These are phyloP conservation scores for Sebastes itinus DNA, from an alignment of 2,797 vertebrate species.

Conservation along the genomic window DNA sequence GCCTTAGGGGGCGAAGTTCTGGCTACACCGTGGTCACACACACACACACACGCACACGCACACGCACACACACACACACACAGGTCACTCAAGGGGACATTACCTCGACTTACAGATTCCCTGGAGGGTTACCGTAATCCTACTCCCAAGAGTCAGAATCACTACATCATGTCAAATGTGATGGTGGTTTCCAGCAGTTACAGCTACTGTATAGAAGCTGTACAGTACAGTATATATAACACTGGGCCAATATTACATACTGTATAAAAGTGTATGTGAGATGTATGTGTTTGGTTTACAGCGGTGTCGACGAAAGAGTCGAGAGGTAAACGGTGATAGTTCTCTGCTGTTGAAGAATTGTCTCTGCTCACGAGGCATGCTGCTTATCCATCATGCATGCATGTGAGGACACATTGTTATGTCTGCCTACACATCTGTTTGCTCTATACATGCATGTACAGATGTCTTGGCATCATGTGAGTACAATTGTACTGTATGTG, in stretches of 20 bases:
- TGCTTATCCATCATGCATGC: slow-evolving; percentile 1
- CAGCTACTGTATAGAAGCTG: background rate
- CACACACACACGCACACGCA: slow-evolving; percentile 6
- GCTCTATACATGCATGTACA: background rate
- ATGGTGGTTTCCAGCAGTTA: background rate
- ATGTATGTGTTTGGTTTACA: background rate
- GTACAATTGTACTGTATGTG: background rate
- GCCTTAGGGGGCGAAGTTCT: slow-evolving; percentile 43
- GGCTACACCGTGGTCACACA: slow-evolving; percentile 2
- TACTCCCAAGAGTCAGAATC: background rate
- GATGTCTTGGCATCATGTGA: background rate
- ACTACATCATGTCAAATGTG: background rate
- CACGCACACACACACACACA: background rate
- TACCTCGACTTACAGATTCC: background rate
- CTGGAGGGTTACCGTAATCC: background rate
- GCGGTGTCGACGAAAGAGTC: no score
- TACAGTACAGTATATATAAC: background rate
- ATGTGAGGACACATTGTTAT: background rate
- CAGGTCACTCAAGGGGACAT: slow-evolving; percentile 12
- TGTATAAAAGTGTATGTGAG: background rate
- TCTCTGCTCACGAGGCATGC: background rate
- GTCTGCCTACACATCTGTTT: slow-evolving; percentile 17
- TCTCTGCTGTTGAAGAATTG: background rate
- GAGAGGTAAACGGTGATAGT: background rate
- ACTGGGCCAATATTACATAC: background rate